A percentile compares a stretch with the other conserved stretches of the same genome.
These are phyloP conservation scores for Nothura maculosa DNA, from an alignment of 2,797 vertebrate genomes.

Conservation along the genomic window DNA sequence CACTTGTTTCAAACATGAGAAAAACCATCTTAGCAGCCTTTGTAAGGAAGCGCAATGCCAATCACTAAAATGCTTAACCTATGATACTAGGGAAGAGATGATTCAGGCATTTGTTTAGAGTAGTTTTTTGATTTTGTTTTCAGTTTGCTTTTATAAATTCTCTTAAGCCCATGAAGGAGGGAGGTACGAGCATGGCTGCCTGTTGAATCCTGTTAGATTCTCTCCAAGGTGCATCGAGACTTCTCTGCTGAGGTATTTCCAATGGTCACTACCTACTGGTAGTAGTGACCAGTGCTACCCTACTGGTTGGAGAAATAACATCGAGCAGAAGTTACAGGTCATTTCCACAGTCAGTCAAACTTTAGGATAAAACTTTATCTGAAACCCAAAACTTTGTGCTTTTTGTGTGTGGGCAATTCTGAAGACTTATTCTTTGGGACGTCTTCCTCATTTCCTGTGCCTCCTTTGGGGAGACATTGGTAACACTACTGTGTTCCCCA, in stretches of 20 bases:
- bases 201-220: background rate
- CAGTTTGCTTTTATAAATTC: background rate
- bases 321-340: background rate
- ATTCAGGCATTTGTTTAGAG: background rate
- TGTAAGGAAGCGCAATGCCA: background rate
- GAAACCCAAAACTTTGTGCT: background rate
- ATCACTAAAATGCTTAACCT: background rate
- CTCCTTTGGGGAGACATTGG: accelerated
- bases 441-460: background rate
- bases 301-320: background rate
- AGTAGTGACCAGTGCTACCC: background rate
- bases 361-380: background rate
- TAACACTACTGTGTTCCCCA: background rate
- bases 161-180: background rate
- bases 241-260: accelerated
- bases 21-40: background rate
- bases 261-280: background rate
- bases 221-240: background rate
- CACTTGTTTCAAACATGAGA: background rate
- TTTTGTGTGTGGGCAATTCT: background rate
- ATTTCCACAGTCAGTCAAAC: background rate
- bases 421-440: background rate
- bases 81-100: background rate
- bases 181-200: background rate
- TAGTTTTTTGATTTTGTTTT: background rate